These are phyloP conservation scores for Brachionus rubens DNA, from an alignment of 1,140 invertebrate species.

Conservation along the genomic window DNA sequence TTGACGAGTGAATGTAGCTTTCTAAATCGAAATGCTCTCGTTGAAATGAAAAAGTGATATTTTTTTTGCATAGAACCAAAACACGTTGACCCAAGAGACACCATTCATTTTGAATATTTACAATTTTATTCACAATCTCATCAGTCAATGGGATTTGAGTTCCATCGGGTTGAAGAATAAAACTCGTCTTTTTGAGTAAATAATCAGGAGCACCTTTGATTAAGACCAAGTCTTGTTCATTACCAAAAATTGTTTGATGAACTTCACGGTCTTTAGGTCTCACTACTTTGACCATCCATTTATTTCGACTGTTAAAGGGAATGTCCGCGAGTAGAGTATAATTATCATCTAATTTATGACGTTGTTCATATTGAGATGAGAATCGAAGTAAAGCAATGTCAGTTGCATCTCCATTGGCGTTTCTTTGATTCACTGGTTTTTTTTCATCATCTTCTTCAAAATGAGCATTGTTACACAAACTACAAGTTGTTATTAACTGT, in stretches of 20 bases:
- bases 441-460: conserved; percentile 6
- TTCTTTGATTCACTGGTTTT: neutral
- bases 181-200: neutral
- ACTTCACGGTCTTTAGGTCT: neutral
- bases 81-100: neutral
- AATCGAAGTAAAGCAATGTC: conserved; percentile 11
- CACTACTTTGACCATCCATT: conserved; percentile 26
- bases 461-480: conserved; percentile 12
- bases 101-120: conserved; percentile 27
- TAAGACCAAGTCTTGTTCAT: neutral
- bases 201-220: conserved; percentile 37
- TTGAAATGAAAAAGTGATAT: conserved; percentile 8
- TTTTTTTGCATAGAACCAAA: conserved; percentile 7
- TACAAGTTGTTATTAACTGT: neutral
- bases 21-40: conserved; percentile 53
- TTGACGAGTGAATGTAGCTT: neutral
- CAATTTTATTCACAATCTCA: neutral
- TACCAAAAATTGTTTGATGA: conserved; percentile 3
- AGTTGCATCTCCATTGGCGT: conserved; percentile 5
- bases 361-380: conserved; percentile 6
- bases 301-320: conserved; percentile 18
- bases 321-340: neutral
- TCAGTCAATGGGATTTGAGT: neutral
- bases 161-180: neutral
- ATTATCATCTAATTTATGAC: neutral